A percentile compares a stretch with the other conserved stretches of the same genome.
phyloP scores from a whole-genome alignment of 1,140 invertebrate species.

The Lepidostoma basale region DNA sequence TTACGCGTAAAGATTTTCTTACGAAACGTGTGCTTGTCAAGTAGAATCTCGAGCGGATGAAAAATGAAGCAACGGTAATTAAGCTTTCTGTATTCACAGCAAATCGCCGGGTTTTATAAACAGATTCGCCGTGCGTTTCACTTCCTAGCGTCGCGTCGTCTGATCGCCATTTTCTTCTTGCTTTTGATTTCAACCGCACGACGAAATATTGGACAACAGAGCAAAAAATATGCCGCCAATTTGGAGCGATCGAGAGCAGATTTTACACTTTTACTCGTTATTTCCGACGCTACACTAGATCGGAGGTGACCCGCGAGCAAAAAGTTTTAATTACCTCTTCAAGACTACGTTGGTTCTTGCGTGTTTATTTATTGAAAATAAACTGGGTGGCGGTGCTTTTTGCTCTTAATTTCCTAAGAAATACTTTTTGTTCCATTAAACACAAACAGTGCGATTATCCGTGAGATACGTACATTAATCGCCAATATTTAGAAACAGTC shows the following conservation, averaged over 20 bases:
- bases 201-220: not conserved
- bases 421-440: too few relatives aligned
- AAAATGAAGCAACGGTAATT: not conserved
- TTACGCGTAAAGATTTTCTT: conserved; percentile 7
- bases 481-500: too few relatives aligned
- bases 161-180: not conserved
- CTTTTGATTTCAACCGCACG: conserved; percentile 31
- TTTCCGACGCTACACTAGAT: not conserved
- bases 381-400: not conserved
- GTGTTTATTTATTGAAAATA: not conserved
- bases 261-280: conserved; percentile 37
- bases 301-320: not conserved
- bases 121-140: conserved; percentile 41
- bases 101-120: not conserved
- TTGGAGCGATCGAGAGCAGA: conserved; percentile 20
- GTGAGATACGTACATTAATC: too few relatives aligned
- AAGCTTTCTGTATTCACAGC: not conserved
- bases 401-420: not conserved
- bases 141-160: conserved; percentile 26
- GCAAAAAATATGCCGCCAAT: conserved; percentile 5
- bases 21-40: conserved; percentile 6
- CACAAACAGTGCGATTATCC: too few relatives aligned
- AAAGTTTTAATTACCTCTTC: not conserved
- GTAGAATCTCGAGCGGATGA: not conserved
- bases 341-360: too few relatives aligned